Evolutionary conservation across 2,888 invertebrate species (phyloP).

Genomic region (Caenorhabditis parvicauda): DNA sequence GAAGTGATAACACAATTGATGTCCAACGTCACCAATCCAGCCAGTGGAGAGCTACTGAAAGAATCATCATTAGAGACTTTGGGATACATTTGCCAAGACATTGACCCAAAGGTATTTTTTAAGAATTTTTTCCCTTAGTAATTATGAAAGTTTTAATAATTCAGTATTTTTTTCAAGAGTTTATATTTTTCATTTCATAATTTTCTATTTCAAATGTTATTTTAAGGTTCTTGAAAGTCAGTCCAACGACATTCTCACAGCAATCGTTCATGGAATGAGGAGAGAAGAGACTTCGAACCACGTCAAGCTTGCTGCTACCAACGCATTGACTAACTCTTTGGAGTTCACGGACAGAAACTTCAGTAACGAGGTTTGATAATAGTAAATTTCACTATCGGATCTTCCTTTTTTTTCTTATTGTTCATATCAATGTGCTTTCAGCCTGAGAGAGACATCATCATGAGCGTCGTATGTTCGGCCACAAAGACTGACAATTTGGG

Average conservation of each 20-base stretch:
- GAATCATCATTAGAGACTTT: slow-evolving; percentile 96
- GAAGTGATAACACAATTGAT: slow-evolving; percentile 84
- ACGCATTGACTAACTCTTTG: slow-evolving; percentile 89
- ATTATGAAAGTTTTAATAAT: background rate
- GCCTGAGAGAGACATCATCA: slow-evolving; percentile 94
- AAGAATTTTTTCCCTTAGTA: background rate
- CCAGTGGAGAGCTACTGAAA: slow-evolving; percentile 85
- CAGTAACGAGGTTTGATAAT: slow-evolving; percentile 75
- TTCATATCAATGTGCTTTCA: slow-evolving; percentile 57
- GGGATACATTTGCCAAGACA: slow-evolving; percentile 97
- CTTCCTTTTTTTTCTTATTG: background rate
- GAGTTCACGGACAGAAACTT: slow-evolving; percentile 99
- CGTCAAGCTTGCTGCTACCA: slow-evolving; percentile 92
- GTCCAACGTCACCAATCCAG: slow-evolving; percentile 77
- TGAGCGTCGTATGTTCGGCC: slow-evolving; percentile 99
- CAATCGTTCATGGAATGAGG: slow-evolving; percentile 98
- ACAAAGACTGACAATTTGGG: slow-evolving; percentile 88
- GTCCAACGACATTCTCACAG: slow-evolving; percentile 93
- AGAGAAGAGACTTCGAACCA: slow-evolving; percentile 80
- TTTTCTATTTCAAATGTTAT: background rate
- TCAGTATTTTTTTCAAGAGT: background rate
- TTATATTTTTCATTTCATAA: background rate
- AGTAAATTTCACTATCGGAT: background rate
- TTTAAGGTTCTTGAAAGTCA: slow-evolving; percentile 77
- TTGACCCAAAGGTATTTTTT: slow-evolving; percentile 69